Percentiles rank a stretch among this genome's conserved stretches.
Conservation (phyloP, 37 sponge, comb jelly and placozoan species). For the Geodia barretti region DNA sequence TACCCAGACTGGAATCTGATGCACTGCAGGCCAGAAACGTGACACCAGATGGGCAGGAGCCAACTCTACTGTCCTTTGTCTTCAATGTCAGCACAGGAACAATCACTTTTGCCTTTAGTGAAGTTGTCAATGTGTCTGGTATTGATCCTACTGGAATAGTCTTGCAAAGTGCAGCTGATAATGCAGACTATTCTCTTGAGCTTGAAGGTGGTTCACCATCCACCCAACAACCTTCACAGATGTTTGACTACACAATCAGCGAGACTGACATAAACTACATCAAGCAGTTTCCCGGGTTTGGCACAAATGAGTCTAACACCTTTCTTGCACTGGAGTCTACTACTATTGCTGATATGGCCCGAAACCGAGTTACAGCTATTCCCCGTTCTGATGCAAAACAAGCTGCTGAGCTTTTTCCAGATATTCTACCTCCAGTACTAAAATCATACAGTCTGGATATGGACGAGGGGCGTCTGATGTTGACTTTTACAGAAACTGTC, state of each 20-base stretch:
- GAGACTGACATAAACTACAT: constrained; percentile 73
- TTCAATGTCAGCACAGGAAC: constrained; percentile 77
- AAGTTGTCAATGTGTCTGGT: constrained; percentile 69
- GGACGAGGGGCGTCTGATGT: constrained; percentile 42
- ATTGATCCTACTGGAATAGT: constrained; percentile 50
- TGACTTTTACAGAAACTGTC: constrained; percentile 82
- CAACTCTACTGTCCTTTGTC: constrained; percentile 49
- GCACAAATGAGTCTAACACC: constrained; percentile 59
- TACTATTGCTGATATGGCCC: constrained; percentile 63
- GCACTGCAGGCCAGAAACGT: constrained; percentile 58
- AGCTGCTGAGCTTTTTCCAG: constrained; percentile 57
- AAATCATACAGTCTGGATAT: constrained; percentile 68
- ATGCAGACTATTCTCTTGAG: not conserved
- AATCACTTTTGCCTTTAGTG: constrained; percentile 69
- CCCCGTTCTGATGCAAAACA: constrained; percentile 15
- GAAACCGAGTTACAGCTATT: constrained; percentile 55
- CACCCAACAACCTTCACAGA: constrained; percentile 40
- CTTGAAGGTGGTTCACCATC: constrained; percentile 65
- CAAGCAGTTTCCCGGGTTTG: constrained; percentile 72
- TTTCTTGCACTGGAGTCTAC: constrained; percentile 38
- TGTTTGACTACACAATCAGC: constrained; percentile 56
- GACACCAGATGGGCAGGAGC: constrained; percentile 50
- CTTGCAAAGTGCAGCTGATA: constrained; percentile 43
- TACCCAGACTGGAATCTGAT: constrained; percentile 49
- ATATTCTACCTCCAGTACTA: constrained; percentile 71